phyloP scores from a whole-genome alignment of 1,140 invertebrate species.

The Episyrphus balteatus region DNA sequence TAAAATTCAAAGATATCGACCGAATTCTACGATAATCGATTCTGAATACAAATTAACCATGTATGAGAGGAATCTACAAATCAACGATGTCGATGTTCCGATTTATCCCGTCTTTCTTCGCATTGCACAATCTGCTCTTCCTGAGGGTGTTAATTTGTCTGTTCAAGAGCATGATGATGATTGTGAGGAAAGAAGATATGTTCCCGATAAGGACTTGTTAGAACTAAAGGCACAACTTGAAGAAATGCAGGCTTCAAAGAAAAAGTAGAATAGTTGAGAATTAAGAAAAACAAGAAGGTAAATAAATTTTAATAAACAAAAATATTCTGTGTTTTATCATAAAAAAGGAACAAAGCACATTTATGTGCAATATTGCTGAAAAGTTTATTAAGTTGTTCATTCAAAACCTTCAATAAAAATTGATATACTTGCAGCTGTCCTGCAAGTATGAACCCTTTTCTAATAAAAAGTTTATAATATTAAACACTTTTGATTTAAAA shows the following conservation, averaged over 20 bases:
- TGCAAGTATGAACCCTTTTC: too few species aligned
- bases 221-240: constrained; percentile 58
- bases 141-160: constrained; percentile 59
- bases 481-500: too few species aligned
- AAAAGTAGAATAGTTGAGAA: constrained; percentile 26
- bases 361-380: too few species aligned
- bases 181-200: constrained; percentile 53
- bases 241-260: constrained; percentile 47
- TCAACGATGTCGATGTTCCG: constrained; percentile 46
- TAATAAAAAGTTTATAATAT: too few species aligned
- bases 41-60: constrained; percentile 58
- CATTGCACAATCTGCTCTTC: constrained; percentile 55
- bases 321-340: too few species aligned
- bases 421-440: too few species aligned
- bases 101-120: constrained; percentile 53
- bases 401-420: too few species aligned
- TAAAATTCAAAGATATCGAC: constrained; percentile 58
- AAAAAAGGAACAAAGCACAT: too few species aligned
- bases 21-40: constrained; percentile 50
- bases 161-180: constrained; percentile 50
- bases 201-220: constrained; percentile 66
- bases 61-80: constrained; percentile 68
- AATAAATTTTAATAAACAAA: too few species aligned
- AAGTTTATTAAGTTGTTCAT: too few species aligned
- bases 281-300: not conserved